Evolutionary conservation across 2,888 invertebrate species (phyloP).

Genomic region (Abscondita cerata): DNA sequence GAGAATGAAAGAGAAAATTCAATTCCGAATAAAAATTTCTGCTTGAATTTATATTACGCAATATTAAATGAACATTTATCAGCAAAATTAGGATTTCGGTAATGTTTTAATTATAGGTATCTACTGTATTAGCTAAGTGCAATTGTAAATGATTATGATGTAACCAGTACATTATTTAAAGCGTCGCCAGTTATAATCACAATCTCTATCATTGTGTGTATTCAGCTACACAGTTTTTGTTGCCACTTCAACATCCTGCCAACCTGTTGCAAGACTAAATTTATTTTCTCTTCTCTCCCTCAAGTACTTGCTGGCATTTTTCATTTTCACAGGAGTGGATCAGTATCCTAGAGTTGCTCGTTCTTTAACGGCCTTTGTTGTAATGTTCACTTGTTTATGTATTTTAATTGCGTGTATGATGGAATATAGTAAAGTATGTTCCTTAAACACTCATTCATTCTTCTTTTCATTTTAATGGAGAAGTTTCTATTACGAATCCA

Average conservation of each 20-base stretch:
- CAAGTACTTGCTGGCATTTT: constrained; percentile 39
- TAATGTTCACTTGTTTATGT: constrained; percentile 26
- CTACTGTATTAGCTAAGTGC: neutral
- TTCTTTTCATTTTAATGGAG: too few species aligned
- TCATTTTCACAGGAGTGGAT: constrained; percentile 40
- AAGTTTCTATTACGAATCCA: too few species aligned
- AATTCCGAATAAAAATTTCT: neutral
- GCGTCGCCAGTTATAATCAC: constrained; percentile 25
- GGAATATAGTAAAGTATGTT: constrained; percentile 11
- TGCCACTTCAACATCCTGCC: constrained; percentile 34
- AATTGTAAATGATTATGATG: neutral
- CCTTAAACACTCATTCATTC: neutral
- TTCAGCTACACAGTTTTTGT: constrained; percentile 29
- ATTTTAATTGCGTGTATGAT: constrained; percentile 18
- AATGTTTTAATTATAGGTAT: too few species aligned
- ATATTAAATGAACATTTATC: too few species aligned
- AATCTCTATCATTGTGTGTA: constrained; percentile 5
- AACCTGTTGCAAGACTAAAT: constrained; percentile 41
- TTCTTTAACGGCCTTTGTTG: constrained; percentile 22
- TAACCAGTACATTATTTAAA: constrained; percentile 7
- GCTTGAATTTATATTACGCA: too few species aligned
- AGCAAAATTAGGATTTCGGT: too few species aligned
- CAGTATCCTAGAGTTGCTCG: constrained; percentile 23
- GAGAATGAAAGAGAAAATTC: constrained; percentile 1
- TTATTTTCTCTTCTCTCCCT: constrained; percentile 38